Conservation (phyloP, 2,888 invertebrate species). For the Spisula subtruncata region DNA sequence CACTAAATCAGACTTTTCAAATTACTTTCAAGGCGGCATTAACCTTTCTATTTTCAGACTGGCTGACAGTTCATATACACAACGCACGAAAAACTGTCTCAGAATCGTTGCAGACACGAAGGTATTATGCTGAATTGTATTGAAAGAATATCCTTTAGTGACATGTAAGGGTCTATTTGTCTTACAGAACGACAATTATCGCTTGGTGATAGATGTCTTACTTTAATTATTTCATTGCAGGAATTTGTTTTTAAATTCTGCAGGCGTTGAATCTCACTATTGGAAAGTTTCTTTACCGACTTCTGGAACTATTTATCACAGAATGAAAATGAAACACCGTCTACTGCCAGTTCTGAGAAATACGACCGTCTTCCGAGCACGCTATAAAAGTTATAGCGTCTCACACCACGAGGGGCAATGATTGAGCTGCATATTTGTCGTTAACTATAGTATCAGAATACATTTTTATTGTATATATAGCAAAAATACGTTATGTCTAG, state of each 20-base stretch:
- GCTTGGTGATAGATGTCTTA: neutral
- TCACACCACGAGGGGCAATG: too few species aligned
- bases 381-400: neutral
- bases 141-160: conserved; percentile 1
- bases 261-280: neutral
- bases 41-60: neutral
- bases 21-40: neutral
- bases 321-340: neutral
- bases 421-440: too few species aligned
- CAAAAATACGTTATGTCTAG: too few species aligned
- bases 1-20: conserved; percentile 7
- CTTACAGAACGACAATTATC: neutral
- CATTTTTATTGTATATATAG: too few species aligned
- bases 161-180: neutral
- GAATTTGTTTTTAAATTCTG: neutral
- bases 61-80: neutral
- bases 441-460: too few species aligned
- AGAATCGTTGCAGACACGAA: neutral
- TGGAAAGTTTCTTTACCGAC: neutral
- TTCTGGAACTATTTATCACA: neutral
- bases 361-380: neutral
- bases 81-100: neutral
- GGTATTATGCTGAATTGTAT: neutral
- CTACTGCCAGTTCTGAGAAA: neutral
- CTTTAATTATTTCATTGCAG: neutral